Conservation (phyloP, 64 coral and sea anemone genomes). For the Montipora sp. region DNA sequence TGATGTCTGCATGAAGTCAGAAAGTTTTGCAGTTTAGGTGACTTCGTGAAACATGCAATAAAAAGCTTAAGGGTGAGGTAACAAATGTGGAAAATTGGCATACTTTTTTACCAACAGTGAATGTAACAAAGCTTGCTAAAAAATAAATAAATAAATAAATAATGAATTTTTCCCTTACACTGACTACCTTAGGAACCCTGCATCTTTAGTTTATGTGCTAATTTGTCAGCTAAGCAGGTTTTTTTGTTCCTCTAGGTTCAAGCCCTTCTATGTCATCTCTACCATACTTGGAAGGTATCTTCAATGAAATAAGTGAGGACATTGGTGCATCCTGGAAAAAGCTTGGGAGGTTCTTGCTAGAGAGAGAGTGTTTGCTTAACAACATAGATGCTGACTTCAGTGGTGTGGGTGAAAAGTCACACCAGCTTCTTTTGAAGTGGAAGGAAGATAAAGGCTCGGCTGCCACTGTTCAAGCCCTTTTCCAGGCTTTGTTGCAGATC, state of each 20-base stretch:
- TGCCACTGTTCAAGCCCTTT: slow-evolving; percentile 57
- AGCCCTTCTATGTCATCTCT: background rate
- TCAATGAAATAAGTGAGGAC: slow-evolving; percentile 79
- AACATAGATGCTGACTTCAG: slow-evolving; percentile 85
- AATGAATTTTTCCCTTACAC: too few relatives aligned
- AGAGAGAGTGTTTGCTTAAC: slow-evolving; percentile 74
- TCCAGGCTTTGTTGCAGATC: slow-evolving; percentile 55
- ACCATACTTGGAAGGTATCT: slow-evolving; percentile 26
- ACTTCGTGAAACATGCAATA: too few relatives aligned
- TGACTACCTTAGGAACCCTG: too few relatives aligned
- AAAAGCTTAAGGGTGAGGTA: too few relatives aligned
- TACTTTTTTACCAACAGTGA: too few relatives aligned
- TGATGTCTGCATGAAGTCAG: too few relatives aligned
- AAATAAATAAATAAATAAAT: too few relatives aligned
- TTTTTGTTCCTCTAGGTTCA: background rate
- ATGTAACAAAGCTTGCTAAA: too few relatives aligned
- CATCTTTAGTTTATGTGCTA: too few relatives aligned
- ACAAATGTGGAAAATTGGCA: too few relatives aligned
- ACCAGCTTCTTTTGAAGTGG: slow-evolving; percentile 87
- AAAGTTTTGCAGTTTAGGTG: too few relatives aligned
- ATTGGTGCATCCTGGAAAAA: slow-evolving; percentile 75
- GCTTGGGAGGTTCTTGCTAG: slow-evolving; percentile 68
- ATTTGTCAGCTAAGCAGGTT: too few relatives aligned
- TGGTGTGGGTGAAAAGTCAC: slow-evolving; percentile 80
- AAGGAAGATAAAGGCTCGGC: slow-evolving; percentile 49